Evolutionary conservation across 2,888 invertebrate genomes (phyloP).

Genomic region (Resseliella maxima): DNA sequence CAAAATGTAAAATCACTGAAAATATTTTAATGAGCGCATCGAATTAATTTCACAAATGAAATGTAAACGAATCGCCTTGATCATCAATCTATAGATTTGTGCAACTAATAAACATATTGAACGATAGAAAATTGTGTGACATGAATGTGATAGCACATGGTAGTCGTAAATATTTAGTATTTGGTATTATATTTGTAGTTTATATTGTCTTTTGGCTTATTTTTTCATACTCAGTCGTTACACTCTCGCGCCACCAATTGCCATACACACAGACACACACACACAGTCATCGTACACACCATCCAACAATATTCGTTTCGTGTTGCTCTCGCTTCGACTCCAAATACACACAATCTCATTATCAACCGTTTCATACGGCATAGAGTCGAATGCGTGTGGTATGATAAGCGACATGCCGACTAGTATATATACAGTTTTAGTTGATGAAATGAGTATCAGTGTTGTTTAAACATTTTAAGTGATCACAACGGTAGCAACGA

Average conservation of each 20-base stretch:
- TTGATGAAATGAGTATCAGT: neutral
- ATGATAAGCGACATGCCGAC: constrained; percentile 11
- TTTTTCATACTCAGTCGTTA: neutral
- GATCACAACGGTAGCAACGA: neutral
- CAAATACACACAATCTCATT: too few relatives aligned
- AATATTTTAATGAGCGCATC: neutral
- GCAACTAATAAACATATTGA: constrained; percentile 8
- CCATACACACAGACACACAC: too few relatives aligned
- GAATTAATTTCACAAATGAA: neutral
- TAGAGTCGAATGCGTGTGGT: neutral
- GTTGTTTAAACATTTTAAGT: constrained; percentile 46
- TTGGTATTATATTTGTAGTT: neutral
- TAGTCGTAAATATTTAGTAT: neutral
- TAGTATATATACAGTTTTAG: constrained; percentile 30
- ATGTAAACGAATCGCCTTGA: neutral
- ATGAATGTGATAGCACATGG: constrained; percentile 50
- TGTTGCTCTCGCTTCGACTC: too few relatives aligned
- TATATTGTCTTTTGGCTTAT: neutral
- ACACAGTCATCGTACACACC: too few relatives aligned
- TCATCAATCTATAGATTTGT: constrained; percentile 36
- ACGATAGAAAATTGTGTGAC: constrained; percentile 4
- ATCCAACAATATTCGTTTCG: too few relatives aligned
- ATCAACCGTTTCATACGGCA: neutral
- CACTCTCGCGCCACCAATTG: too few relatives aligned
- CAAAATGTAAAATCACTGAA: neutral